phyloP scores from a whole-genome alignment of 2,113 vertebrate species.

The Pseudopipra pipra region DNA sequence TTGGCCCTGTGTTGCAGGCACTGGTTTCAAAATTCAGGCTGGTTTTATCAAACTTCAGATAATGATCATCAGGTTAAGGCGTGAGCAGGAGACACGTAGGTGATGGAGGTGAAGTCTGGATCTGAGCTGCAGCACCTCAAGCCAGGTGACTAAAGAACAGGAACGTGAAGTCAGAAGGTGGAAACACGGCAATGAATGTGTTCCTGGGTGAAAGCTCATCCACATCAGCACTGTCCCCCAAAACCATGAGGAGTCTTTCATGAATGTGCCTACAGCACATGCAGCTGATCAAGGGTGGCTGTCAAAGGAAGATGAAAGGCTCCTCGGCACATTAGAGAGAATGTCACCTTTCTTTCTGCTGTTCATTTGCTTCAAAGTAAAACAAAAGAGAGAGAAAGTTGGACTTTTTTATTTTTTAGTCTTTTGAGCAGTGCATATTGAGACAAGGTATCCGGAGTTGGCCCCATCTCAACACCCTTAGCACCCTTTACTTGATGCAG shows the following conservation, averaged over 20 bases:
- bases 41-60: background rate
- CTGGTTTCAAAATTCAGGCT: background rate
- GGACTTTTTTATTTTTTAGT: background rate
- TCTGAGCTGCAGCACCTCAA: background rate
- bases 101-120: background rate
- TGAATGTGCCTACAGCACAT: background rate
- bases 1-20: background rate
- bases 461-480: background rate
- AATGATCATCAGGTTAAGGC: accelerated
- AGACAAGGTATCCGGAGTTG: background rate
- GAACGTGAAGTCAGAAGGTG: background rate
- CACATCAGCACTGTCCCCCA: background rate
- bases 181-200: accelerated
- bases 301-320: background rate
- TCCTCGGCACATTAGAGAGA: background rate
- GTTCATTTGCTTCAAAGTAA: background rate
- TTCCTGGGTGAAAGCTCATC: background rate
- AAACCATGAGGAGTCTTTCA: background rate
- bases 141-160: background rate
- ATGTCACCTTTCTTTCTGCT: background rate
- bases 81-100: accelerated
- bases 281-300: background rate
- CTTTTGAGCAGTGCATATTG: background rate
- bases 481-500: background rate
- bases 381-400: background rate